A percentile compares a stretch with the other conserved stretches of the same genome.
Evolutionary conservation across 1,140 invertebrate genomes (phyloP).

Genomic region (Drosophila triauraria): DNA sequence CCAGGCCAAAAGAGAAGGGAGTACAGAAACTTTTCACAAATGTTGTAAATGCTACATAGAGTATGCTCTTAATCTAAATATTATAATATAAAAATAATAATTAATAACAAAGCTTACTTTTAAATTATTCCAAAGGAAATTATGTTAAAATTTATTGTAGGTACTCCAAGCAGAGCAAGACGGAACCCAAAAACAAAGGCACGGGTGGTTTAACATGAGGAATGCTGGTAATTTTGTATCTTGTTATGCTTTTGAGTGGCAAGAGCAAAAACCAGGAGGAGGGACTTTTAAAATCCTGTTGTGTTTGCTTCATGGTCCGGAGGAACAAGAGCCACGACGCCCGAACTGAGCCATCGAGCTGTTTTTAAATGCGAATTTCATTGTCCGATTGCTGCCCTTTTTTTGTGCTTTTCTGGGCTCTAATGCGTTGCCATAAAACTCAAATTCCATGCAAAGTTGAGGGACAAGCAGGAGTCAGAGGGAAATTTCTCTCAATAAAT

Average conservation of each 20-base stretch:
- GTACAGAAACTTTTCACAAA: not conserved
- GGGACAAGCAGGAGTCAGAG: constrained; percentile 2
- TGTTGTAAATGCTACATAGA: no score
- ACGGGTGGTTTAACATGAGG: constrained; percentile 15
- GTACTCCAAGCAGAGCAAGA: not conserved
- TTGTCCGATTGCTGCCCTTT: constrained; percentile 37
- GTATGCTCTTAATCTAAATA: not conserved
- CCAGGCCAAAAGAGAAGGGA: not conserved
- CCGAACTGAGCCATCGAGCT: constrained; percentile 8
- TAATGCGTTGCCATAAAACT: constrained; percentile 41
- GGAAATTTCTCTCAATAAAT: constrained; percentile 37
- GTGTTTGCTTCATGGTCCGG: constrained; percentile 37
- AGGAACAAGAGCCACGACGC: not conserved
- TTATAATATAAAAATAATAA: not conserved
- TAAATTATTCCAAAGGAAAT: not conserved
- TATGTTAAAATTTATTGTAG: not conserved
- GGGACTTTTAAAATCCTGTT: constrained; percentile 1
- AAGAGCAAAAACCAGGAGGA: constrained; percentile 5
- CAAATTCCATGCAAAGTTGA: constrained; percentile 4
- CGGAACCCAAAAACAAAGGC: not conserved
- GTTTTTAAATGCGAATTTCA: constrained; percentile 35
- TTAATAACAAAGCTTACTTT: not conserved
- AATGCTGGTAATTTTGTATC: constrained; percentile 41
- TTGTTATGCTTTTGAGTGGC: constrained; percentile 59
- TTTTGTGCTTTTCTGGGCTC: not conserved